Conservation (phyloP, 2,888 invertebrate species). For the Drosophila anomalata region DNA sequence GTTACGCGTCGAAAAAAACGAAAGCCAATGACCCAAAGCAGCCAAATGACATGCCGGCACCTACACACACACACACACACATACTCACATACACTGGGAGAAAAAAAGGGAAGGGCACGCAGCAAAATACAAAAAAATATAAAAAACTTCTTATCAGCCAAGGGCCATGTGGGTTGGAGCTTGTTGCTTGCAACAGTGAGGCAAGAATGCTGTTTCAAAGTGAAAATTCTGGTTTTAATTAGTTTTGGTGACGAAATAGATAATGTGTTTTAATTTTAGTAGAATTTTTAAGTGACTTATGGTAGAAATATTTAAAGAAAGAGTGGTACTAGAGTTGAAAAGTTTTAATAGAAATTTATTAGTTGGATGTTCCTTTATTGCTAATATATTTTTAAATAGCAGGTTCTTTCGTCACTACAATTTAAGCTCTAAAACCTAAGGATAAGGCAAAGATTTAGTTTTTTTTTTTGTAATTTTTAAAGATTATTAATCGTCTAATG, state of each 20-base stretch:
- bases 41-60: conserved; percentile 63
- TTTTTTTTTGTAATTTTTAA: too few species aligned
- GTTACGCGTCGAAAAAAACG: neutral
- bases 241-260: neutral
- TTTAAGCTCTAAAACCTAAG: too few species aligned
- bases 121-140: neutral
- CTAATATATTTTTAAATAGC: too few species aligned
- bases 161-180: conserved; percentile 43
- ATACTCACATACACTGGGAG: conserved; percentile 8
- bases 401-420: too few species aligned
- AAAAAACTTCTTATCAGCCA: conserved; percentile 60
- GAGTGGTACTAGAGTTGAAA: too few species aligned
- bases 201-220: neutral
- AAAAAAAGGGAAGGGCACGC: conserved; percentile 4
- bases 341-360: neutral
- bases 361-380: too few species aligned
- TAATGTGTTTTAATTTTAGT: neutral
- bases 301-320: neutral
- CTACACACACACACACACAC: conserved; percentile 10
- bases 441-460: too few species aligned
- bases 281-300: neutral
- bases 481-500: too few species aligned
- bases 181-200: conserved; percentile 39
- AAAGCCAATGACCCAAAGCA: conserved; percentile 64
- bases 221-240: too few species aligned